Evolutionary conservation across 2,888 invertebrate genomes (phyloP), one percentile per base, ranked within the genome.

Genomic region (Drosophila fungiperda): DNA sequence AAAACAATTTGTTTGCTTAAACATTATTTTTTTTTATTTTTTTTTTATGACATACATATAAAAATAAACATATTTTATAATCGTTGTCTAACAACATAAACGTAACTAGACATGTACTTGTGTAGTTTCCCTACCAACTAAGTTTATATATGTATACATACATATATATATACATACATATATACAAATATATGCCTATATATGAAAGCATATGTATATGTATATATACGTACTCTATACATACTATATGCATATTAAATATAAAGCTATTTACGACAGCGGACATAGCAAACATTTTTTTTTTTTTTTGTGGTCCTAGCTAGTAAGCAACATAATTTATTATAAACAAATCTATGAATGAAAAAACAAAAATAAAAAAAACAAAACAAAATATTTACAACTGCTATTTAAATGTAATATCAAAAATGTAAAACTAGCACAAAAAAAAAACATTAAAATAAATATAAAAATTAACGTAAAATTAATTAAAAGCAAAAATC

Each of bases 41-140:
- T 58, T 73, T 79, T 81, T 82, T 71, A 73, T 68, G 50, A 59
- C 32, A 40, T 55, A 62, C 23, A 52, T 35, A 66, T 60, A 62
- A 58, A 70, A 53, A 66, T 52, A 65, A 76, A 78, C 72, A 68
- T 86, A 83, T 83, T 82, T 88, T 88, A 79, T 88, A 90, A 90
- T 87, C 89, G 87, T 87, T 87, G 87, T 87, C 90, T 88, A 87
- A 87, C 87, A 87, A 87, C 87, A 86, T 88, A 90, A 88, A 78
- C 90, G 83, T 87, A 87, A 89, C 77, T 89, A 87, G 83, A 64
- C 78, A 87, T 83, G 84, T 87, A 87, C 79, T 85, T 84, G 81
- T 88, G 86, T 88, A 86, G 86, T 86, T 85, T 69, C 63, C 53
- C 54, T 86, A 89, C 85, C 32, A 38, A 23, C 54, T 86, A 89